Evolutionary conservation across 2,797 vertebrate genomes (phyloP).

Genomic region (Odontamblyopus lacepedii): DNA sequence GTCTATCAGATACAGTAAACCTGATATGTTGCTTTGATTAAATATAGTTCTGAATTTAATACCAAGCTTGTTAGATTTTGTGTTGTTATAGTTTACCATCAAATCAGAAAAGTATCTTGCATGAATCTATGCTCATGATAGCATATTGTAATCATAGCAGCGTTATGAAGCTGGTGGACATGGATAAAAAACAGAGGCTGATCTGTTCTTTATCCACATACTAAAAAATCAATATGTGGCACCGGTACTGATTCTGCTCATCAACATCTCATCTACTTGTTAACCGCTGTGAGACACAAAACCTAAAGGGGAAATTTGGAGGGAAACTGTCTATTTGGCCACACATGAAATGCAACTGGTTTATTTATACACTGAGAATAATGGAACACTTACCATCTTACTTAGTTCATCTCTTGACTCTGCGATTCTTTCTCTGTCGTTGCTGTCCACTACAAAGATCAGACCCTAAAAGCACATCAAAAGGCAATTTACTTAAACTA

Average conservation of each 20-base stretch:
- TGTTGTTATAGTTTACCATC: neutral
- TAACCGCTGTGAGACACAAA: neutral
- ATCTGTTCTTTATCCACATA: neutral
- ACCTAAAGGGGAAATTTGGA: neutral
- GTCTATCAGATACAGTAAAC: neutral
- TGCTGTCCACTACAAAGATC: conserved; percentile 94
- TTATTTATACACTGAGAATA: neutral
- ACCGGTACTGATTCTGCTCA: neutral
- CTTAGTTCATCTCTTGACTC: conserved; percentile 88
- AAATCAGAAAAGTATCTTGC: neutral
- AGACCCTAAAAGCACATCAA: conserved; percentile 78
- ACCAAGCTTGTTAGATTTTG: neutral
- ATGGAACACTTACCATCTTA: conserved; percentile 84
- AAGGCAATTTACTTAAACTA: neutral
- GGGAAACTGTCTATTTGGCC: neutral
- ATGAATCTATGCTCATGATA: neutral
- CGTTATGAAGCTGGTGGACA: neutral
- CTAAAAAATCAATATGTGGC: neutral
- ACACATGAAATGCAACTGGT: neutral
- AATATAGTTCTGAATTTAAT: neutral
- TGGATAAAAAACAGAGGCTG: no score
- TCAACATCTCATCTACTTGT: neutral
- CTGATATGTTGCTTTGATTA: neutral
- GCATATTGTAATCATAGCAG: neutral
- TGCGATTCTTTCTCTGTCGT: conserved; percentile 86